Conservation (phyloP, 2,797 vertebrate genomes). For the Lepus oiostolus region DNA sequence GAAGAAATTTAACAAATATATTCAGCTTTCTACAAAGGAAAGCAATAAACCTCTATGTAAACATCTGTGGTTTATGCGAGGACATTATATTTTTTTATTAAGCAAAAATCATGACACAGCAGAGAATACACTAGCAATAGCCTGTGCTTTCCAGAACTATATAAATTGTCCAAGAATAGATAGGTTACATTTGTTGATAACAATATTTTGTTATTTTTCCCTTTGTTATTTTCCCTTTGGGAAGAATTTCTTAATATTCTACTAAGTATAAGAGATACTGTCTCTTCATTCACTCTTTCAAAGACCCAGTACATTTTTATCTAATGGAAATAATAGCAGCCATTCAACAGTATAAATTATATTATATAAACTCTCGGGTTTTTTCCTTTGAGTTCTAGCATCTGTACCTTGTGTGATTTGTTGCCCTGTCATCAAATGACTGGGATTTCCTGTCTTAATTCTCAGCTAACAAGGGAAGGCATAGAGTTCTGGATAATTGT, state of each 20-base stretch:
- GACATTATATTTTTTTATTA: constrained; percentile 60
- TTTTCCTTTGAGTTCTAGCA: constrained; percentile 7
- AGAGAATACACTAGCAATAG: constrained; percentile 50
- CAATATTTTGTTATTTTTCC: background rate
- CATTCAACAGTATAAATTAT: constrained; percentile 17
- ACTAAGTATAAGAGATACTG: constrained; percentile 12
- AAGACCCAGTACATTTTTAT: constrained; percentile 46
- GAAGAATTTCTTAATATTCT: constrained; percentile 69
- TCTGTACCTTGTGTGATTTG: background rate
- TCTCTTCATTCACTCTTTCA: constrained; percentile 55
- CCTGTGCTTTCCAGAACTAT: constrained; percentile 57
- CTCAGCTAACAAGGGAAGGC: background rate
- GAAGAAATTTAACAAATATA: constrained; percentile 63
- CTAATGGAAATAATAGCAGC: constrained; percentile 51
- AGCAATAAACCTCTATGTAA: constrained; percentile 68
- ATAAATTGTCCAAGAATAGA: constrained; percentile 69
- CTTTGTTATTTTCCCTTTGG: constrained; percentile 47
- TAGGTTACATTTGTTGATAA: constrained; percentile 76
- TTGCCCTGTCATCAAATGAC: background rate
- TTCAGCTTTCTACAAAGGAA: constrained; percentile 58
- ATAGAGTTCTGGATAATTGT: background rate
- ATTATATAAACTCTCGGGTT: constrained; percentile 18
- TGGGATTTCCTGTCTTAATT: constrained; percentile 18
- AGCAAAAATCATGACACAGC: constrained; percentile 63
- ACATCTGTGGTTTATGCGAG: constrained; percentile 63